Evolutionary conservation across 1,140 invertebrate genomes (phyloP).

Genomic region (Rhopalosiphum maidis): DNA sequence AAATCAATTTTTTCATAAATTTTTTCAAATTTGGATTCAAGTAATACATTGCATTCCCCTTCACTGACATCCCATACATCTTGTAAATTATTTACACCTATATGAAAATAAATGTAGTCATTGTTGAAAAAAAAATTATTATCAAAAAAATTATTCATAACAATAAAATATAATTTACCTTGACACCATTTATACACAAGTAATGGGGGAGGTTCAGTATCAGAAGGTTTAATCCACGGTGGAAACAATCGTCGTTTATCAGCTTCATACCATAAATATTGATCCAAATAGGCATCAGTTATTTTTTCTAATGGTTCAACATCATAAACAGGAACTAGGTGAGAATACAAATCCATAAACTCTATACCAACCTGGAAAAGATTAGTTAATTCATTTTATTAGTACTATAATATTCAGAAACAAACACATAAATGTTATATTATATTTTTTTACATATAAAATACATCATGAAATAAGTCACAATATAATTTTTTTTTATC

Average conservation of each 20-base stretch:
- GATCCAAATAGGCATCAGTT: constrained; percentile 99
- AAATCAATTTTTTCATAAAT: constrained; percentile 99
- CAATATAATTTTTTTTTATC: not conserved
- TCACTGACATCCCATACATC: constrained; percentile 99
- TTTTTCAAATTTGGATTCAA: constrained; percentile 98
- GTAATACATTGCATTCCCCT: constrained; percentile 96
- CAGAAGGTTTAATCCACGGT: constrained; percentile 98
- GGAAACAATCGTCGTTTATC: constrained; percentile 97
- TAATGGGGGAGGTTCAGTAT: constrained; percentile 96
- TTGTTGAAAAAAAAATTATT: not conserved
- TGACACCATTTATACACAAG: constrained; percentile 99
- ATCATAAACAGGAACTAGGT: constrained; percentile 98
- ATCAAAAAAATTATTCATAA: not conserved
- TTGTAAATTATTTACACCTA: constrained; percentile 93
- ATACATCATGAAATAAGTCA: not conserved
- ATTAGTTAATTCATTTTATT: not conserved
- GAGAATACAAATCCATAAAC: constrained; percentile 99
- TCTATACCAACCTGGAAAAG: constrained; percentile 87
- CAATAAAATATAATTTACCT: constrained; percentile 68
- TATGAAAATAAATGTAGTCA: constrained; percentile 37
- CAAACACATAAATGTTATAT: not conserved
- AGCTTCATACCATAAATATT: constrained; percentile 99
- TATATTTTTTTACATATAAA: not conserved
- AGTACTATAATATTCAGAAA: not conserved
- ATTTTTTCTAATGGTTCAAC: constrained; percentile 99